Conservation (phyloP, 2,797 vertebrate species). For the Eulemur coronatus region DNA sequence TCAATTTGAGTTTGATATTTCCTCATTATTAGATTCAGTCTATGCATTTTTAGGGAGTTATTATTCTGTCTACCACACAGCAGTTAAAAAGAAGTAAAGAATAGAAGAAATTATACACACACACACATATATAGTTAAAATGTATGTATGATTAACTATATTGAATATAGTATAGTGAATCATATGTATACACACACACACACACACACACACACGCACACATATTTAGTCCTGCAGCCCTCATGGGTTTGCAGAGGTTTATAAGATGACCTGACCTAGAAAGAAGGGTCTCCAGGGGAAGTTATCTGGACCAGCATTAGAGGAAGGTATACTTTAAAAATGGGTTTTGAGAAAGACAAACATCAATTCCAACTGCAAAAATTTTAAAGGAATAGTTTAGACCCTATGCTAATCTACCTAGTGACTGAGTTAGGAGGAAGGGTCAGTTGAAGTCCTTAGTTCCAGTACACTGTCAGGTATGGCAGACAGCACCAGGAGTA, state of each 20-base stretch:
- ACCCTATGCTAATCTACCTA: neutral
- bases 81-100: neutral
- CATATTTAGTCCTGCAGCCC: neutral
- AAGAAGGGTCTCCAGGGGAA: neutral
- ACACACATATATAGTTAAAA: neutral
- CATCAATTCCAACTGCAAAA: neutral
- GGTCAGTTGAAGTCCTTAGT: neutral
- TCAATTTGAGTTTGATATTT: neutral
- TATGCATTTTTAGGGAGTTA: neutral
- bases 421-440: neutral
- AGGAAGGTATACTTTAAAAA: neutral
- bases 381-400: neutral
- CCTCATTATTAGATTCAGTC: neutral
- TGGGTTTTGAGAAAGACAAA: neutral
- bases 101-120: neutral
- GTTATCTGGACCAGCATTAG: neutral
- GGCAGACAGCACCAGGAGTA: neutral
- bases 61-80: neutral
- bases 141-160: neutral
- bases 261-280: neutral
- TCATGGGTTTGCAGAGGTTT: neutral
- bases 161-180: neutral
- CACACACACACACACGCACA: neutral
- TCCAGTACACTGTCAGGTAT: neutral
- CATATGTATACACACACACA: neutral